A percentile compares a stretch with the other conserved stretches of the same genome.
These are phyloP conservation scores for Automeris io DNA, from an alignment of 2,888 invertebrate species.

Conservation along the genomic window DNA sequence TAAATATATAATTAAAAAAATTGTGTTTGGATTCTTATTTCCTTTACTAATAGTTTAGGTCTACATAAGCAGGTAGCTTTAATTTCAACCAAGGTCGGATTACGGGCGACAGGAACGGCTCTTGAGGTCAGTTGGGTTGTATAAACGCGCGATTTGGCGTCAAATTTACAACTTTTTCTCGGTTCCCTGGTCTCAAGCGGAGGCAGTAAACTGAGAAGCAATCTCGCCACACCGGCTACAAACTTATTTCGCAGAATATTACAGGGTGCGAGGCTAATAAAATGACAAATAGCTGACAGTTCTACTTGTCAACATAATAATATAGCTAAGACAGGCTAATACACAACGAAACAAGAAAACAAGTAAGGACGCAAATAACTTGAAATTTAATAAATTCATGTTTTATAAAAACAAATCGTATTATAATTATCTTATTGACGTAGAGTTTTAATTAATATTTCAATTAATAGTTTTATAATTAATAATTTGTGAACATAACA, in stretches of 20 bases:
- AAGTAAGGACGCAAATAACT: background rate
- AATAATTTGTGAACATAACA: too few species aligned
- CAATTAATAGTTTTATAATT: too few species aligned
- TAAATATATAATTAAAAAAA: too few species aligned
- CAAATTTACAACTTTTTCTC: conserved; percentile 73
- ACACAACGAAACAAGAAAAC: conserved; percentile 23
- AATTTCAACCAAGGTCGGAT: conserved; percentile 45
- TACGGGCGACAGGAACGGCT: conserved; percentile 44
- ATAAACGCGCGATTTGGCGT: conserved; percentile 67
- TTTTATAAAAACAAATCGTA: too few species aligned
- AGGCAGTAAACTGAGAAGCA: conserved; percentile 68
- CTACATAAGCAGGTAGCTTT: conserved; percentile 42
- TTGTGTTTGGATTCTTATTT: too few species aligned
- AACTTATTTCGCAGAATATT: conserved; percentile 69
- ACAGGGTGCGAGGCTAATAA: conserved; percentile 66
- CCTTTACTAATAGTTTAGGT: conserved; percentile 30
- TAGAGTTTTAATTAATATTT: too few species aligned
- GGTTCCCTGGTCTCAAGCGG: conserved; percentile 45
- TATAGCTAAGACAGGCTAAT: too few species aligned
- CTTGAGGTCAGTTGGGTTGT: conserved; percentile 63
- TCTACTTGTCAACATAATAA: conserved; percentile 38
- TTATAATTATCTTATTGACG: too few species aligned
- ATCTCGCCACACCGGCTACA: conserved; percentile 53
- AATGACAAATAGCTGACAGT: conserved; percentile 67
- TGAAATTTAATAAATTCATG: too few species aligned